Evolutionary conservation across 2,888 invertebrate genomes (phyloP).

Genomic region (Ceriagrion tenellum): DNA sequence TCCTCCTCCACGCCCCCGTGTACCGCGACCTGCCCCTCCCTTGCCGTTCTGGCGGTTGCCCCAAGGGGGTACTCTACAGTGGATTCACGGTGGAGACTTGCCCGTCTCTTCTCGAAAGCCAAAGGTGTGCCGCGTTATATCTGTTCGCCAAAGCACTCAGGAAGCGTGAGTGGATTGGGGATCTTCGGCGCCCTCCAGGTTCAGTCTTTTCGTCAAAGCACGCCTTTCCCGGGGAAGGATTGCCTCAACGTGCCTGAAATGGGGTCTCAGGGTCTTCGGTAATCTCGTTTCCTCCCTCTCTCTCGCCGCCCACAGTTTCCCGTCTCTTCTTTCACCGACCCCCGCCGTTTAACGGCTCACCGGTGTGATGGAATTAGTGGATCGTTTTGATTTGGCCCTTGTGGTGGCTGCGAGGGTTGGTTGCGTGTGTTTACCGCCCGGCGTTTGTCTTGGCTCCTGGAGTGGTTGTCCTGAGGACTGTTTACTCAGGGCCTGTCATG

Average conservation of each 20-base stretch:
- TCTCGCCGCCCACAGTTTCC: background rate
- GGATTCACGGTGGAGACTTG: background rate
- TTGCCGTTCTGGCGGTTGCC: background rate
- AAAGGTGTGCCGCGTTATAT: background rate
- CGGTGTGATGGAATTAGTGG: slow-evolving; percentile 14
- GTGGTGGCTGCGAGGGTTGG: background rate
- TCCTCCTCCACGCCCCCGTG: background rate
- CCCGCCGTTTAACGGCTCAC: background rate
- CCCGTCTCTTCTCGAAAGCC: background rate
- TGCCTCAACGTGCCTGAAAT: background rate
- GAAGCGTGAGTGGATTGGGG: background rate
- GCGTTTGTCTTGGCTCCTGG: background rate
- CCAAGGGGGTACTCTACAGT: background rate
- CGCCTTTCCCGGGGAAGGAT: background rate
- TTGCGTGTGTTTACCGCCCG: background rate
- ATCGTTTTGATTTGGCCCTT: background rate
- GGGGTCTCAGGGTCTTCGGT: background rate
- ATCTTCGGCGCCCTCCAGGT: background rate
- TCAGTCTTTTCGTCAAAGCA: background rate
- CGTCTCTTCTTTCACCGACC: background rate
- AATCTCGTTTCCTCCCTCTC: background rate
- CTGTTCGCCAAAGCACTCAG: background rate
- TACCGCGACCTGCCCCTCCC: background rate
- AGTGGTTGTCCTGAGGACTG: background rate
- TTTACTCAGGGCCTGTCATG: background rate